phyloP scores from a whole-genome alignment of 2,888 invertebrate species.

The Omphaloscelis lunosa region DNA sequence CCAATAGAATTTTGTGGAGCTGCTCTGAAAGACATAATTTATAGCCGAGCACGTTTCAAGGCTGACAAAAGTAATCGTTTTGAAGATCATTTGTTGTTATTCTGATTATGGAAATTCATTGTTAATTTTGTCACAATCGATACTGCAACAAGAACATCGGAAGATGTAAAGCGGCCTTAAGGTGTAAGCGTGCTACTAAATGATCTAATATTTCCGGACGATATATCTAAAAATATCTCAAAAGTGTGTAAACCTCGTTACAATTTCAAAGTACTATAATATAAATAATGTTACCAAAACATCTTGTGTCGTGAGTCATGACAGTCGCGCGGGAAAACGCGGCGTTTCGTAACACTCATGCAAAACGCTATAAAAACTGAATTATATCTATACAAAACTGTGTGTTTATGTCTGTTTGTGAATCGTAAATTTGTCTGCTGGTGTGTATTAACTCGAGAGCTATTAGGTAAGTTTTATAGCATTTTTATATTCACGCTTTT shows the following conservation, averaged over 20 bases:
- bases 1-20: background rate
- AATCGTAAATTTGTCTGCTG: slow-evolving; percentile 67
- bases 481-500: slow-evolving; percentile 65
- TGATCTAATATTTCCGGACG: slow-evolving; percentile 1
- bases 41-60: background rate
- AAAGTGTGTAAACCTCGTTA: slow-evolving; percentile 24
- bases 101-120: background rate
- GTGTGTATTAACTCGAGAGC: slow-evolving; percentile 65
- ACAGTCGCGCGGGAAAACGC: slow-evolving; percentile 43
- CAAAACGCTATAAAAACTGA: slow-evolving; percentile 65
- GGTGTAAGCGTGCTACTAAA: background rate
- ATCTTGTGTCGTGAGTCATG: slow-evolving; percentile 51
- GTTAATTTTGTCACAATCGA: background rate
- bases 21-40: background rate
- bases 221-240: slow-evolving; percentile 30
- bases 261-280: slow-evolving; percentile 41
- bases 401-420: slow-evolving; percentile 68
- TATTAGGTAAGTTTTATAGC: slow-evolving; percentile 67
- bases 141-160: background rate
- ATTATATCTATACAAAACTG: slow-evolving; percentile 66
- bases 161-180: slow-evolving; percentile 8
- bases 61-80: background rate
- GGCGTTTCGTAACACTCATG: slow-evolving; percentile 54
- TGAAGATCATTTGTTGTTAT: background rate
- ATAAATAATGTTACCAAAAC: slow-evolving; percentile 52